Conservation (phyloP, 2,797 vertebrate genomes). For the Glossophaga mutica region DNA sequence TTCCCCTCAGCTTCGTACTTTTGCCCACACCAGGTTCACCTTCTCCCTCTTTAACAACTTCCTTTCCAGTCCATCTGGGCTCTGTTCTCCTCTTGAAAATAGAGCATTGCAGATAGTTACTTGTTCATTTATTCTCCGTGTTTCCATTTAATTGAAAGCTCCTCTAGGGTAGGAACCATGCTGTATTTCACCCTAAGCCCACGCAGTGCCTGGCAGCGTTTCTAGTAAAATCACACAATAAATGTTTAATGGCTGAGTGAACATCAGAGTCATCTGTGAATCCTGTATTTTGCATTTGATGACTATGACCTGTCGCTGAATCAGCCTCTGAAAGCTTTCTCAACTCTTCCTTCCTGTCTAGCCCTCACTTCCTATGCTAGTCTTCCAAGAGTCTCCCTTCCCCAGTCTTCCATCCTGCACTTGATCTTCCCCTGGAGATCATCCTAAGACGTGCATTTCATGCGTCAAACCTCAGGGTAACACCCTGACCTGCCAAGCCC, state of each 20-base stretch:
- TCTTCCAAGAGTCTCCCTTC: background rate
- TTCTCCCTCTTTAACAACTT: background rate
- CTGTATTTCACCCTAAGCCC: background rate
- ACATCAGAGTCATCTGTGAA: background rate
- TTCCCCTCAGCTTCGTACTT: background rate
- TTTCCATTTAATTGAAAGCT: background rate
- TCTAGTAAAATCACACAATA: background rate
- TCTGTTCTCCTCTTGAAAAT: background rate
- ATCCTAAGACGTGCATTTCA: background rate
- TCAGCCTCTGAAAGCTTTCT: background rate
- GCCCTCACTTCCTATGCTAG: background rate
- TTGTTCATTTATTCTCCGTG: background rate
- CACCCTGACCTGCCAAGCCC: background rate
- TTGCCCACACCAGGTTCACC: background rate
- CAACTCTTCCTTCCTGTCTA: background rate
- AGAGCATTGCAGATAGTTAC: background rate
- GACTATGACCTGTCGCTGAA: background rate
- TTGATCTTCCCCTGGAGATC: background rate
- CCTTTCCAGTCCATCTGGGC: background rate
- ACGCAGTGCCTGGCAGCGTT: background rate
- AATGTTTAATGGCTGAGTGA: background rate
- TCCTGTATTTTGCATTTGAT: background rate
- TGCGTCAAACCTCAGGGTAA: background rate
- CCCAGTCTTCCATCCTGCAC: background rate
- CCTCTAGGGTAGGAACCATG: background rate